These are phyloP conservation scores for Trissoscelio sp. DNA, from an alignment of 2,888 invertebrate genomes.

Conservation along the genomic window DNA sequence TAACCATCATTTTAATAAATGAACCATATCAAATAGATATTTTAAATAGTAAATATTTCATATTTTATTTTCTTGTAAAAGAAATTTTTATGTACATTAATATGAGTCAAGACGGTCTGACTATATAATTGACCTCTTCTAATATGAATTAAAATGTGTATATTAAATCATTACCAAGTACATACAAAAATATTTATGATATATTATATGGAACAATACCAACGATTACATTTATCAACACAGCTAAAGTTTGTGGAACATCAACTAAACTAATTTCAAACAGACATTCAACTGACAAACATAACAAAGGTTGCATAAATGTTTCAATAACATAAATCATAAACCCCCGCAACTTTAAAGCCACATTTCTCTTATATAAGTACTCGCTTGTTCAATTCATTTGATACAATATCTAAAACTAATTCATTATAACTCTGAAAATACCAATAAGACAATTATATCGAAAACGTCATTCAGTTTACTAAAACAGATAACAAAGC, in stretches of 20 bases:
- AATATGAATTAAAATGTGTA: too few species aligned
- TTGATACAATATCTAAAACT: constrained; percentile 1
- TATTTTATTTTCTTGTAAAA: too few species aligned
- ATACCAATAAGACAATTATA: neutral
- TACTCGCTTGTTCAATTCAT: constrained; percentile 7
- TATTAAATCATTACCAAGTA: too few species aligned
- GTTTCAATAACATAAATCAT: constrained; percentile 35
- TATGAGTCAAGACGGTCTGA: too few species aligned
- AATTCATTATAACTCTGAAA: neutral
- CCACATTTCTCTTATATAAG: constrained; percentile 15
- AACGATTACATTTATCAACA: constrained; percentile 32
- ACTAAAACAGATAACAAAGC: too few species aligned
- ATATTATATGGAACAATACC: neutral
- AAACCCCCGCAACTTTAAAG: constrained; percentile 20
- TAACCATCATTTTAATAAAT: too few species aligned
- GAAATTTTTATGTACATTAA: too few species aligned
- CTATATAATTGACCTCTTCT: too few species aligned
- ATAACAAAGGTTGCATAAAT: constrained; percentile 33
- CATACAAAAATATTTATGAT: constrained; percentile 16
- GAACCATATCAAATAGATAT: too few species aligned
- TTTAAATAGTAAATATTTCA: too few species aligned
- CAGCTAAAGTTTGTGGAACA: constrained; percentile 11
- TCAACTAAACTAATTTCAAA: constrained; percentile 41
- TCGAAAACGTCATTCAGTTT: too few species aligned
- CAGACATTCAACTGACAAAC: constrained; percentile 37